phyloP scores from a whole-genome alignment of 2,113 vertebrate genomes.

The Crotalus helleri region DNA sequence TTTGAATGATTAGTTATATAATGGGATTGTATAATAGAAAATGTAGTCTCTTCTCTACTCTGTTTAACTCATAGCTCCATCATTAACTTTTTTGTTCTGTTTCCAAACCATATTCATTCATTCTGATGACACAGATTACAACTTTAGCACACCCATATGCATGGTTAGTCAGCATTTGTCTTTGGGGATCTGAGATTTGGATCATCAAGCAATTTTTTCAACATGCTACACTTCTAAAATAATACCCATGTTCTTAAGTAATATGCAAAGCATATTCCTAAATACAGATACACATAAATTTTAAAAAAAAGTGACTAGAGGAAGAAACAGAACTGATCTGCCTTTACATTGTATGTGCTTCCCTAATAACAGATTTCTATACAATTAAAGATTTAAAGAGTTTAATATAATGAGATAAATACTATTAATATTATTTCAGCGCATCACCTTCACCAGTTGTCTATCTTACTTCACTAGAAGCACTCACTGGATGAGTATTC shows the following conservation, averaged over 20 bases:
- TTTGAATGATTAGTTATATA: rapidly evolving
- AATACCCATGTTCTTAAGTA: background rate
- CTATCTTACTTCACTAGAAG: background rate
- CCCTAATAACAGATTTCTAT: background rate
- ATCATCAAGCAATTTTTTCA: background rate
- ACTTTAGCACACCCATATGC: background rate
- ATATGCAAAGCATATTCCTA: background rate
- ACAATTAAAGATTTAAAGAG: background rate
- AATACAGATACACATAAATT: background rate
- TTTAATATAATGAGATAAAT: background rate
- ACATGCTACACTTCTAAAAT: background rate
- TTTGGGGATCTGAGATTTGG: background rate
- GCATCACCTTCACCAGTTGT: background rate
- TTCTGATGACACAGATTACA: background rate
- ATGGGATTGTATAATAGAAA: background rate
- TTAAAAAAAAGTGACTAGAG: background rate
- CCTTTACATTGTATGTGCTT: background rate
- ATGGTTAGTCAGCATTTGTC: background rate
- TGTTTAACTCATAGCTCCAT: background rate
- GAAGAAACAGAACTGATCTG: background rate
- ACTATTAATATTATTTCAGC: background rate
- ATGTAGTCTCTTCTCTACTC: background rate
- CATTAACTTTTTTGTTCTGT: background rate
- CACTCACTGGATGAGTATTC: background rate
- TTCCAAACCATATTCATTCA: background rate